Base-by-base conservation (phyloP, 2,888 invertebrate genomes). In the Cosmia trapezina region DNA sequence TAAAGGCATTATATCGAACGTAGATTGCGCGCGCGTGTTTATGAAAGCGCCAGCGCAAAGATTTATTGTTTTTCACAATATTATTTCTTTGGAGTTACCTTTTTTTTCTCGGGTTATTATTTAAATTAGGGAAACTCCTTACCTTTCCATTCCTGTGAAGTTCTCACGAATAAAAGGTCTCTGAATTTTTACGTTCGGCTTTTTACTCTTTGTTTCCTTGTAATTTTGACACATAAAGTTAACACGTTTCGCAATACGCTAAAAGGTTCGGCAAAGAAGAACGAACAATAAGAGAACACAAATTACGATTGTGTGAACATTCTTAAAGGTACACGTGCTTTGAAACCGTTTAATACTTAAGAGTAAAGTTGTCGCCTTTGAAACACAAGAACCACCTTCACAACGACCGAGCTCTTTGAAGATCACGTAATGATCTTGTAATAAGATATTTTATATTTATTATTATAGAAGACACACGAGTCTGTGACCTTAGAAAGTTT, bases 401-500 rank as follows among this genome's bases (percentile, higher is more conserved):
- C 49, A 41, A 54, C 65, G 53, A 68, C 49, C 62, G 9, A 77
- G 60, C 73, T 72, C 85, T 83, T 85, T 82, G 78, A 83, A 85
- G 75, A 80, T 76, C 78, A 69, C 70, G 57, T 85, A 85, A 85
- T 85, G 85, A 85, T 81, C 80, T 72, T 80, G 85, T 83, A 82
- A 85, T 83, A 85, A 75, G 75, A 83, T 85, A 78, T 79, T 78
- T 74, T 83, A 72, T 76, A 54, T n/a, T n/a, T 56, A 73, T 76
- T 70, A 76, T 79, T 83, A 67, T 57, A 7, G 47, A 59, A 73
- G 63, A 56, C 74, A 81, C 76, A 66, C 72, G 19, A 65, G 60
- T 54, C 60, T 54, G 41, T 6, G 63, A 59, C 22, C 49, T 61
- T 51, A 47, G 19, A 66, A 74, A 79, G 43, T 73, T 73, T 77